Conservation (phyloP, 2,888 invertebrate genomes). For the Geotrupes spiniger region DNA sequence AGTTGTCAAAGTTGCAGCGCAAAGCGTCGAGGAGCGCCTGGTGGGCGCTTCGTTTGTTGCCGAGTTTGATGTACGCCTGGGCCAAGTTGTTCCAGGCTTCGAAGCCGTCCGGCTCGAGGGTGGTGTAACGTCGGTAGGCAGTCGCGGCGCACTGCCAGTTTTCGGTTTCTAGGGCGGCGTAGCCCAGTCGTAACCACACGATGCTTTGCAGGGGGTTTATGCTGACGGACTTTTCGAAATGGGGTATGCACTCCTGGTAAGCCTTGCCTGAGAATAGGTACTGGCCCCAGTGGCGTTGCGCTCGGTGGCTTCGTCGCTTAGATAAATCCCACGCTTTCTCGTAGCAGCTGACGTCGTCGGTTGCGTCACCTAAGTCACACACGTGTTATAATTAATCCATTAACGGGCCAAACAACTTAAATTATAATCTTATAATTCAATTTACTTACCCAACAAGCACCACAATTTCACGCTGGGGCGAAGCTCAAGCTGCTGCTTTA, state of each 20-base stretch:
- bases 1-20: conserved; percentile 89
- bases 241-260: conserved; percentile 75
- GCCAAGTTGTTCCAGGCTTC: conserved; percentile 99
- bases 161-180: conserved; percentile 73
- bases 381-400: no score
- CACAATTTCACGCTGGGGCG: conserved; percentile 82
- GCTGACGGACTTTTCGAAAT: conserved; percentile 77
- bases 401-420: no score
- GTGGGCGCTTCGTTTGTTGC: conserved; percentile 83
- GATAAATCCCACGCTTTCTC: conserved; percentile 92
- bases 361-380: conserved; percentile 57
- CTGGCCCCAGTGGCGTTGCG: conserved; percentile 86
- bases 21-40: conserved; percentile 83
- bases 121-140: conserved; percentile 83
- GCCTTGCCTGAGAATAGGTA: conserved; percentile 71
- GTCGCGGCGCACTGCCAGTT: conserved; percentile 80
- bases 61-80: conserved; percentile 84
- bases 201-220: conserved; percentile 84
- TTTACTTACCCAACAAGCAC: conserved; percentile 67
- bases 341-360: conserved; percentile 75
- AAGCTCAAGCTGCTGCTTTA: conserved; percentile 73
- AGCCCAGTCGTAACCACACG: conserved; percentile 86
- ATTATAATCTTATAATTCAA: conserved; percentile 49
- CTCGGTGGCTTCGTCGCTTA: conserved; percentile 73
- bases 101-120: conserved; percentile 83